Percentiles rank a stretch among this genome's conserved stretches.
phyloP scores from a whole-genome alignment of 2,797 vertebrate genomes.

The Macropodus opercularis region DNA sequence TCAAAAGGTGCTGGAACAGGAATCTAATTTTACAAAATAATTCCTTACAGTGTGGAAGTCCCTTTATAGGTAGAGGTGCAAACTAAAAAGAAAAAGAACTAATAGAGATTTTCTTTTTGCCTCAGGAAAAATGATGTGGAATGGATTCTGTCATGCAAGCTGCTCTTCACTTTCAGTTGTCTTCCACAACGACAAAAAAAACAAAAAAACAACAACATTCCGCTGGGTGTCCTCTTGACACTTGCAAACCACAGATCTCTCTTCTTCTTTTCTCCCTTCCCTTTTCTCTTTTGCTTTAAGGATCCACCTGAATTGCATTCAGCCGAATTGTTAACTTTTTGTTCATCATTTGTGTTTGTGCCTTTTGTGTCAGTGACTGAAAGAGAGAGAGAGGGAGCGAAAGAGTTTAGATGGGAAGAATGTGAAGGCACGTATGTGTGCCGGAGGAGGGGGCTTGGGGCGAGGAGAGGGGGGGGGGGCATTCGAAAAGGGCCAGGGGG shows the following conservation, averaged over 20 bases:
- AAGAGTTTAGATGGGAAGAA: slow-evolving; percentile 79
- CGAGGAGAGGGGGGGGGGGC: slow-evolving; percentile 44
- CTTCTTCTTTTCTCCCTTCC: slow-evolving; percentile 73
- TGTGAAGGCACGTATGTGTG: slow-evolving; percentile 79
- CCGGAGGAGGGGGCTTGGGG: slow-evolving; percentile 60
- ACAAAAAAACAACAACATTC: too few species aligned
- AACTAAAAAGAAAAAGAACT: slow-evolving; percentile 84
- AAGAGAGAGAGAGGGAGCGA: slow-evolving; percentile 76
- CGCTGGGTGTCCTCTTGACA: slow-evolving; percentile 78
- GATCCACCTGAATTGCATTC: slow-evolving; percentile 83
- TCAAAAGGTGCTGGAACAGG: slow-evolving; percentile 90
- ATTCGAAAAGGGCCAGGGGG: slow-evolving; percentile 66
- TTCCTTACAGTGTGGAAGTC: slow-evolving; percentile 90
- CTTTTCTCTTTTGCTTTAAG: slow-evolving; percentile 72
- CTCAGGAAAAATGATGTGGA: slow-evolving; percentile 77
- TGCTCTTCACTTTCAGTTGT: slow-evolving; percentile 77
- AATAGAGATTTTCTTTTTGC: slow-evolving; percentile 79
- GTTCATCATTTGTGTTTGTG: slow-evolving; percentile 79
- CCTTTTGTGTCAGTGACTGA: slow-evolving; percentile 82
- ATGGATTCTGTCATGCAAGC: slow-evolving; percentile 83
- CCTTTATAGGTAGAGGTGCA: slow-evolving; percentile 88
- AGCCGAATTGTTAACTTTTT: slow-evolving; percentile 80
- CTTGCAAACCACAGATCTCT: slow-evolving; percentile 76
- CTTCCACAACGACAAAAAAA: slow-evolving; percentile 77
- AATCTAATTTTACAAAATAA: slow-evolving; percentile 88